Base-by-base conservation (phyloP, 2,797 vertebrate species). In the Centroberyx gerrardi region DNA sequence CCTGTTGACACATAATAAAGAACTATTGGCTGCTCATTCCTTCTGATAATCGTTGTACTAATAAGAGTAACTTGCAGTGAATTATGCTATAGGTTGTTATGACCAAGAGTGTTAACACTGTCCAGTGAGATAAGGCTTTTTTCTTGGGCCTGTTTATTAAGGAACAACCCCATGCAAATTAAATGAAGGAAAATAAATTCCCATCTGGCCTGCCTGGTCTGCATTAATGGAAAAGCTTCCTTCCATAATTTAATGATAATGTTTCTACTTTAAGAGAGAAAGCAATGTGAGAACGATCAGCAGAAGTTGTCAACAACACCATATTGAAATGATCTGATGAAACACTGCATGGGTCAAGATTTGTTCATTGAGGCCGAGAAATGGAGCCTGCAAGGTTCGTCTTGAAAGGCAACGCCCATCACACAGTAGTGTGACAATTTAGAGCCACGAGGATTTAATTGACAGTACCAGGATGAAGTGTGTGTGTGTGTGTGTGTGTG, bases 391-490 rank as follows among this genome's bases (percentile, higher is more conserved):
- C 29, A 71, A 14, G 17, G 48, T 18, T 4, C 17, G 33, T 70
- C 17, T 61, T 17, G 36, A 74, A 62, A 38, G 22, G 22, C 71
- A 46, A 75, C 72, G 31, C 55, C 77, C 70, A 74, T 91, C 72
- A 71, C 90, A 90, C 70, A 61, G 8, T 44, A 53, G 74, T 84
- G 85, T 62, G 44, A 92, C 79, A 88, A 82, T 89, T 71, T 85
- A 81, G 72, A 79, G 67, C 81, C 60, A 42, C 15, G 0, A 52
- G 51, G 59, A 68, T 84, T 80, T 69, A 72, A 74, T 63, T 68
- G 60, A 65, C 65, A 42, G 29, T 9, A 64, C 22, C 48, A 33
- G 33, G 3, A 33, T 33, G 33, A 33, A 33, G 33, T 33, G 33
- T 33, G 33, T 7, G 33, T 33, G 33, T 28, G 60, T 40, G 8